phyloP scores from a whole-genome alignment of 1,140 invertebrate genomes.

The Araneus ventricosus region DNA sequence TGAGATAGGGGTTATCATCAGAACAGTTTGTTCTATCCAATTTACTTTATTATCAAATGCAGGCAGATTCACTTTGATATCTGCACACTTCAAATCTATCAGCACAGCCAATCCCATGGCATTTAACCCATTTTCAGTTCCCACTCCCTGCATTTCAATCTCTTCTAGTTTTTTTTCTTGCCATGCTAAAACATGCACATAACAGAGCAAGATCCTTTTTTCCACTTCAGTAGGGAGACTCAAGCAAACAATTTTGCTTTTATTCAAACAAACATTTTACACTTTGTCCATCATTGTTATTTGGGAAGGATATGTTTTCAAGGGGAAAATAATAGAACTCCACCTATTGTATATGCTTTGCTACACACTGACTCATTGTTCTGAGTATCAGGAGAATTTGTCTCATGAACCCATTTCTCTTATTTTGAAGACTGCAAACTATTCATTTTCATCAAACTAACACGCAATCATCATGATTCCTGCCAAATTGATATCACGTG shows the following conservation, averaged over 20 bases:
- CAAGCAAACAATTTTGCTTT: constrained; percentile 88
- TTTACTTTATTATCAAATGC: background rate
- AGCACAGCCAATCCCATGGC: background rate
- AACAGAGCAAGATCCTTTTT: constrained; percentile 91
- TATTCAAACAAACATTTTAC: constrained; percentile 86
- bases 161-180: constrained; percentile 79
- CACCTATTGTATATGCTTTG: constrained; percentile 81
- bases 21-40: background rate
- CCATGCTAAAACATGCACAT: constrained; percentile 89
- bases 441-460: background rate
- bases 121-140: constrained; percentile 61
- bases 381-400: background rate
- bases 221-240: constrained; percentile 93
- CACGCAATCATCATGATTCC: background rate
- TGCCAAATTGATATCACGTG: constrained; percentile 55
- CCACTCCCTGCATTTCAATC: background rate
- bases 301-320: constrained; percentile 85
- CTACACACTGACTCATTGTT: background rate
- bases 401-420: background rate
- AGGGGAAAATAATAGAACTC: constrained; percentile 85
- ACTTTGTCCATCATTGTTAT: constrained; percentile 85
- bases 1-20: background rate
- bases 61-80: background rate
- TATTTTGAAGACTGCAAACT: background rate
- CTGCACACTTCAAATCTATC: background rate